Base-by-base conservation (phyloP, 2,797 vertebrate species). In the Macropodus opercularis region DNA sequence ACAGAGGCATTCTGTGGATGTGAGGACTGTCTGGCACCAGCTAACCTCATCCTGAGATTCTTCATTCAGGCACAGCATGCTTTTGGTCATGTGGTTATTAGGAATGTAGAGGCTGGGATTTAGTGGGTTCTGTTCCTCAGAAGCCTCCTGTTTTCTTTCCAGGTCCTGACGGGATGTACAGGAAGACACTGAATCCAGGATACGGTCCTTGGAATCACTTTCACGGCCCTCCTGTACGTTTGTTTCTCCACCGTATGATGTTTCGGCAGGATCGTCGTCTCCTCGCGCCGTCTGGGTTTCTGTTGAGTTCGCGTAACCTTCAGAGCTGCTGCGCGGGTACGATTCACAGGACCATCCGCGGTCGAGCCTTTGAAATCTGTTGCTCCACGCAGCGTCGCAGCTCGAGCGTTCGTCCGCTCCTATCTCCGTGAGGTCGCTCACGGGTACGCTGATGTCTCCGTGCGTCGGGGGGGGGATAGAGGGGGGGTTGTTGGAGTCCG, bases 11-110 rank as follows among this genome's bases (percentile, higher is more conserved):
- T 6, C 10, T 17, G 46, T 21, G 27, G 1, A 48, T 26, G 2
- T 24, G 35, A 31, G 12, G 34, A 19, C 14, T 12, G 8, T 55
- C 9, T 34, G 32, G 38, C 29, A 15, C 23, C 5, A 39, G 21
- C 86, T 81, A 40, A 93, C 92, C 91, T 93, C 90, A 56, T 92
- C 92, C 79, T 91, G 91, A 84, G 86, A 85, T 69, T 91, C 90
- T 67, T 92, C 82, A 3, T 90, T 92, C 68, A 92, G 90, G 80
- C 90, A 92, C 86, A 91, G 62, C 91, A 92, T 89, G 76, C 90
- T 93, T 86, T 90, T 93, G 81, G 88, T 92, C 89, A 92, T 91
- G 85, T 91, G 79, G 70, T 92, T 92, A 70, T 88, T 88, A 1
- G 72, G 63, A 29, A 66, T 52, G 79, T 79, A 79, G 69, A 89